Evolutionary conservation across 2,888 invertebrate species (phyloP).

Genomic region (Eurytoma californica): DNA sequence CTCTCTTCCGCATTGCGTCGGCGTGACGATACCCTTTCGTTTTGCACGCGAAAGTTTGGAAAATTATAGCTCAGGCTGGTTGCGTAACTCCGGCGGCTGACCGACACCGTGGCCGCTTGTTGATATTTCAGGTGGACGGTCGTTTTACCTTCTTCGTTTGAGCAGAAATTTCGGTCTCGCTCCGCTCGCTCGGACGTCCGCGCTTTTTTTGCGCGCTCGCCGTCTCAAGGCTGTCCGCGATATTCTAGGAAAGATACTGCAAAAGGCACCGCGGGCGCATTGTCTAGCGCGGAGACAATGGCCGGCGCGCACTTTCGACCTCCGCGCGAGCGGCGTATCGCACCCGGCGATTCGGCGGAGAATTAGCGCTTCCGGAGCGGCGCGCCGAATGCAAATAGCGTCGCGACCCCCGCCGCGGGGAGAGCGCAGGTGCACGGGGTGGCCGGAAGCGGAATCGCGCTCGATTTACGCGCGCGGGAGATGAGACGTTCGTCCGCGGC

Average conservation of each 20-base stretch:
- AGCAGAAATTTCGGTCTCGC: conserved; percentile 1
- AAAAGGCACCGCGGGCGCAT: conserved; percentile 38
- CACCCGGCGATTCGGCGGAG: too few species aligned
- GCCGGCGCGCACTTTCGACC: background rate
- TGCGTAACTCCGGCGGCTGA: background rate
- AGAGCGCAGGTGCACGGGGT: background rate
- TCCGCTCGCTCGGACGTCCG: conserved; percentile 1
- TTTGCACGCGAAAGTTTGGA: too few species aligned
- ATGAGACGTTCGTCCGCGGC: background rate
- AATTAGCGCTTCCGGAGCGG: too few species aligned
- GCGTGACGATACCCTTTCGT: too few species aligned
- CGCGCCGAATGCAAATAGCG: too few species aligned
- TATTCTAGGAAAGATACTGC: conserved; percentile 23
- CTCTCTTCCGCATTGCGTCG: too few species aligned
- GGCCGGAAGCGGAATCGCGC: conserved; percentile 45
- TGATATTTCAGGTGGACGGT: too few species aligned
- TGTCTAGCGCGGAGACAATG: conserved; percentile 20
- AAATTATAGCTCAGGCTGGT: background rate
- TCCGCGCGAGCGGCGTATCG: too few species aligned
- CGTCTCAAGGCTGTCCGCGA: too few species aligned
- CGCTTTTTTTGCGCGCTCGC: too few species aligned
- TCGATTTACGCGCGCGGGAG: conserved; percentile 33
- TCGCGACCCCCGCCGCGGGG: background rate
- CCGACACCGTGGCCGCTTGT: too few species aligned
- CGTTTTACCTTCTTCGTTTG: background rate